A percentile compares a stretch with the other conserved stretches of the same genome.
These are phyloP conservation scores for Ophthalmolycus amberensis DNA, from an alignment of 2,113 vertebrate species.

Conservation along the genomic window DNA sequence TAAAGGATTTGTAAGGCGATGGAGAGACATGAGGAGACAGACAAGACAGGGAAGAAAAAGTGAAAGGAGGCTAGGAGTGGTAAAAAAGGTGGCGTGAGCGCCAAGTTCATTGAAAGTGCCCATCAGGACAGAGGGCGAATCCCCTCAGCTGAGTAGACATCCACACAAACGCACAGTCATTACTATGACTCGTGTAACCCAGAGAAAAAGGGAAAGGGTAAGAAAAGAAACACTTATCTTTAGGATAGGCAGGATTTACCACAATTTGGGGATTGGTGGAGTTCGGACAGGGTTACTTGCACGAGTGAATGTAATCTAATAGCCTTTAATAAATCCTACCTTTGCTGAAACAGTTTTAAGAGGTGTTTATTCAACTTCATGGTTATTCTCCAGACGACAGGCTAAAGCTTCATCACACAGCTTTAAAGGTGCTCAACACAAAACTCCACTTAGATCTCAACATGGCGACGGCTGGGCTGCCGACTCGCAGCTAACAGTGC, in stretches of 20 bases:
- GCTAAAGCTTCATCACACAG: not conserved
- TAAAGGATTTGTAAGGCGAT: slow-evolving; percentile 58
- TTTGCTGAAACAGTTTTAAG: slow-evolving; percentile 1
- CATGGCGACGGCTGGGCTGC: not conserved
- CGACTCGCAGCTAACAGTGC: not conserved
- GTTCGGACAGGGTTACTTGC: slow-evolving; percentile 5
- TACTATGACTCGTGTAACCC: slow-evolving; percentile 34
- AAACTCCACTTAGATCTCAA: not conserved
- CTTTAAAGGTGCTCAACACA: not conserved
- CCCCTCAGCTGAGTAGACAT: slow-evolving; percentile 59
- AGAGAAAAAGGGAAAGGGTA: slow-evolving; percentile 26
- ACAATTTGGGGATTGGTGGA: slow-evolving; percentile 7
- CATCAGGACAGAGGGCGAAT: slow-evolving; percentile 67
- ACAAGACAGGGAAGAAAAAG: slow-evolving; percentile 70
- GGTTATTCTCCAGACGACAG: not conserved
- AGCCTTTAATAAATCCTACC: not conserved
- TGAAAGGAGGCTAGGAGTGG: slow-evolving; percentile 67
- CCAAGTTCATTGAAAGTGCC: slow-evolving; percentile 78
- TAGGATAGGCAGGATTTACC: slow-evolving; percentile 29
- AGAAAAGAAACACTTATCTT: slow-evolving; percentile 42
- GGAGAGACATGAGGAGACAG: slow-evolving; percentile 63
- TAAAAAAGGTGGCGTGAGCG: slow-evolving; percentile 73
- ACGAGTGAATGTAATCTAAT: not conserved
- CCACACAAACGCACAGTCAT: slow-evolving; percentile 39
- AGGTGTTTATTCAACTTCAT: not conserved